Base-by-base conservation (phyloP, 1,140 invertebrate species). In the Drosophila simulans region DNA sequence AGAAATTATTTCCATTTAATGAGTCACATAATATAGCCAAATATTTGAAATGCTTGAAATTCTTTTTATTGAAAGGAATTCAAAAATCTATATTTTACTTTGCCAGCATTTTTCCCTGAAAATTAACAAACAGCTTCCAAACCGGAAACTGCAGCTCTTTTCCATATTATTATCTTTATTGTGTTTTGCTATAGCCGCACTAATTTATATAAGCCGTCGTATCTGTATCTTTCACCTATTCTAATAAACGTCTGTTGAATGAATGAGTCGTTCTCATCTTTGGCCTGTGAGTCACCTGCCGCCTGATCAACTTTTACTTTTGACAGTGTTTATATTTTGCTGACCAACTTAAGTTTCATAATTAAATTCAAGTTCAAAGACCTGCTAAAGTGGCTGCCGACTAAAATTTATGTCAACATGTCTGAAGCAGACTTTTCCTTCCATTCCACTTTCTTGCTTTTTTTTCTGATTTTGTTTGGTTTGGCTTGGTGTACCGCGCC, bases 361-460 rank as follows among this genome's bases (percentile, higher is more conserved):
- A 55, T 72, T 74, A 63, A 64, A 53, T 54, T 64, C 48, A 74
- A 74, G 71, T 74, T 74, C 71, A 74, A 74, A 74, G 71, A 74
- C 71, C 71, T 74, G 70, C 52, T 37, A 63, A 48, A 46, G 39
- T 53, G 10, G 34, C 15, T 46, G 31, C 48, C 64, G 56, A 17
- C 17, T 56, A 71, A 54, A 27, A 70, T 70, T 49, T 13, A 49
- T 71, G 68, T 70, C 68, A 71, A 71, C 51, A 70, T 70, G 68
- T 70, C 68, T 15, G 65, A 57, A 43, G 43, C 68, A 70, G 65
- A 70, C 65, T 56, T 70, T 70, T 40, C 42, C 34, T 70, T 70
- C 7, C 31, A 31, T 69, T 34, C 25, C 25, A 35, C 34, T 37
- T 31, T 51, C 15, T 31, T 43, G n/a, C 5, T 55, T 37, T 25